Percentiles rank a stretch among this genome's conserved stretches.
Evolutionary conservation across 2,797 vertebrate genomes (phyloP).

Genomic region (Sebastes taczanowskii): DNA sequence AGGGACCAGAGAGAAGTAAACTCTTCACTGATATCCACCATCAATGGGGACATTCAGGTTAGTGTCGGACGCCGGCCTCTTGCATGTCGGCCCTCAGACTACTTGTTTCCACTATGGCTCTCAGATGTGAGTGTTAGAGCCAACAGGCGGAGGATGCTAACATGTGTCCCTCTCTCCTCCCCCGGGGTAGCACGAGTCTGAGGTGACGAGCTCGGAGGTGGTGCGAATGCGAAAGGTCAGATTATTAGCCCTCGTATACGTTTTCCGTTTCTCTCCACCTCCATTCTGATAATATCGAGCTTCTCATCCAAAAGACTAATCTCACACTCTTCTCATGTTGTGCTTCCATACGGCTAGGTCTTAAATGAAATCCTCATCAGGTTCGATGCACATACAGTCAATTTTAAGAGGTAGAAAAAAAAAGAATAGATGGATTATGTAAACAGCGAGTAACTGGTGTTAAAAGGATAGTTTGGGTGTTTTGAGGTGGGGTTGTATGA

Average conservation of each 20-base stretch:
- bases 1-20: slow-evolving; percentile 83
- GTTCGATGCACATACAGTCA: slow-evolving; percentile 33
- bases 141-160: slow-evolving; percentile 63
- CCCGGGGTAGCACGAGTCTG: slow-evolving; percentile 83
- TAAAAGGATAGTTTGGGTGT: no score
- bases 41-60: slow-evolving; percentile 92
- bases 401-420: slow-evolving; percentile 19
- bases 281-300: slow-evolving; percentile 49
- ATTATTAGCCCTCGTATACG: slow-evolving; percentile 38
- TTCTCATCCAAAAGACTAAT: slow-evolving; percentile 55
- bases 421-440: slow-evolving; percentile 6
- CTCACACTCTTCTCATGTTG: slow-evolving; percentile 57
- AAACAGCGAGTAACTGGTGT: not conserved
- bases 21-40: slow-evolving; percentile 80
- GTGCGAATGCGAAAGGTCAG: slow-evolving; percentile 98
- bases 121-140: slow-evolving; percentile 36
- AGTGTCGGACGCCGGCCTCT: slow-evolving; percentile 74
- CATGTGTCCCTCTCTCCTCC: slow-evolving; percentile 65
- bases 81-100: slow-evolving; percentile 17
- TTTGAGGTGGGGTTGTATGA: no score
- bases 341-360: slow-evolving; percentile 54
- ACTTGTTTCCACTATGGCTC: slow-evolving; percentile 12
- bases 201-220: slow-evolving; percentile 86
- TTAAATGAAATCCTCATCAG: slow-evolving; percentile 48
- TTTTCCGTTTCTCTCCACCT: slow-evolving; percentile 47